Evolutionary conservation across 2,113 vertebrate species (phyloP).

Genomic region (Muntiacus muntjak): DNA sequence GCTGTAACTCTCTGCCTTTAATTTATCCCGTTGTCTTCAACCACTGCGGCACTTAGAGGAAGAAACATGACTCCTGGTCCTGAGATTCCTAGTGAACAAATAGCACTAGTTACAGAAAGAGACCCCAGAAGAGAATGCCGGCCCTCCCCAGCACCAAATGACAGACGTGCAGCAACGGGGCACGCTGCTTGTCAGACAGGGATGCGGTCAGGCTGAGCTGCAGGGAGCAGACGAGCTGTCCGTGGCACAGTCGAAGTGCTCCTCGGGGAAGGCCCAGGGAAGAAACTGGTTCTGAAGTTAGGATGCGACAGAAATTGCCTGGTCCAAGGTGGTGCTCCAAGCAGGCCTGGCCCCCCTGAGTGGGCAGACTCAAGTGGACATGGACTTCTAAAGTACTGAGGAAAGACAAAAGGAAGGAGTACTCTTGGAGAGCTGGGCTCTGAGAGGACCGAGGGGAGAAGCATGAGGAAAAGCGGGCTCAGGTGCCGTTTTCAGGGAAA

Average conservation of each 20-base stretch:
- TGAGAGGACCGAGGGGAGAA: background rate
- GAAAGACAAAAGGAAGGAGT: background rate
- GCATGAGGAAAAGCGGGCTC: background rate
- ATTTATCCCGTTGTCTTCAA: constrained; percentile 13
- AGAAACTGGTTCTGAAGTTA: background rate
- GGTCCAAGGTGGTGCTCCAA: background rate
- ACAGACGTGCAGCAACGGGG: background rate
- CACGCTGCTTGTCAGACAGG: background rate
- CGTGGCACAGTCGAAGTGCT: background rate
- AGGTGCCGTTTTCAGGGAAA: background rate
- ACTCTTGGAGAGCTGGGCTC: background rate
- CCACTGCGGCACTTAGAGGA: background rate
- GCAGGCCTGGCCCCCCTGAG: background rate
- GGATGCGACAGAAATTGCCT: background rate
- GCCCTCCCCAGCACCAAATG: background rate
- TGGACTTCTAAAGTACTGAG: background rate
- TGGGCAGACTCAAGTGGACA: background rate
- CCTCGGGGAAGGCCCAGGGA: background rate
- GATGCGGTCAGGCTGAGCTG: background rate
- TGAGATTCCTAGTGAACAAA: background rate
- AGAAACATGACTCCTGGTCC: background rate
- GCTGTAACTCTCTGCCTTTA: constrained; percentile 38
- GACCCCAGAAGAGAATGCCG: background rate
- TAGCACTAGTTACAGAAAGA: background rate
- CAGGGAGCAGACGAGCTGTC: background rate